Evolutionary conservation across 2,113 vertebrate genomes (phyloP), one percentile per base, ranked within the genome.

Genomic region (Hyaena hyaena): DNA sequence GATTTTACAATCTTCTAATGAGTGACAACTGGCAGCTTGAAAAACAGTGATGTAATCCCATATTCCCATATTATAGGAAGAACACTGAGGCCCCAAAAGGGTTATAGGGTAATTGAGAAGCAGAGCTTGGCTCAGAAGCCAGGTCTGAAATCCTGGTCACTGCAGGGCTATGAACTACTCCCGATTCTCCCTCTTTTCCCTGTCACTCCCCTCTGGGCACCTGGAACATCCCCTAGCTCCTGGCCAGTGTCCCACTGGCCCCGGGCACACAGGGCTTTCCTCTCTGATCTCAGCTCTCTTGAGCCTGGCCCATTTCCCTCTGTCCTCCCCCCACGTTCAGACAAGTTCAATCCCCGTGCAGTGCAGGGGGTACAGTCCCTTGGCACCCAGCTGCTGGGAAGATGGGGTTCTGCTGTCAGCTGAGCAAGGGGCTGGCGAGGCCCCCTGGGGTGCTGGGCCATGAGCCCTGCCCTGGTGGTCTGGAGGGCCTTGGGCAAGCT

Each of bases 131-230:
- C 58, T 48, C 81, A n/a, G 90, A 81, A 97, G 66, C 61, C 17
- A 61, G 76, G 65, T 31, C 69, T 96, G 17, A 28, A 50, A 65
- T 48, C 12, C 82, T 39, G 58, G 88, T 81, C 35, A n/a, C 24
- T 0, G 11, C 53, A 48, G 63, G 90, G 58, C 19, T 19, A 2
- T 68, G 89, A 85, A 77, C 82, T 28, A 50, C 3, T 73, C 71
- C 35, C 10, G 16, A 2, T 1, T 12, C 11, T 10, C 9, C 35
- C 1, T 26, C 4, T 28, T 31, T 2, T 79, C 76, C 74, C 48
- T 3, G 5, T 31, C 5, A 10, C 1, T 0, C 8, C n/a, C 39
- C 17, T 11, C n/a, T 0, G 5, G 66, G 9, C 85, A 39, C 24
- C 3, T 0, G n/a, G 19, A 45, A 39, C 2, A 1, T 23, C 16